Evolutionary conservation across 2,113 vertebrate species (phyloP), one percentile per base, ranked within the genome.

Genomic region (Sterrhoptilus dennistouni): DNA sequence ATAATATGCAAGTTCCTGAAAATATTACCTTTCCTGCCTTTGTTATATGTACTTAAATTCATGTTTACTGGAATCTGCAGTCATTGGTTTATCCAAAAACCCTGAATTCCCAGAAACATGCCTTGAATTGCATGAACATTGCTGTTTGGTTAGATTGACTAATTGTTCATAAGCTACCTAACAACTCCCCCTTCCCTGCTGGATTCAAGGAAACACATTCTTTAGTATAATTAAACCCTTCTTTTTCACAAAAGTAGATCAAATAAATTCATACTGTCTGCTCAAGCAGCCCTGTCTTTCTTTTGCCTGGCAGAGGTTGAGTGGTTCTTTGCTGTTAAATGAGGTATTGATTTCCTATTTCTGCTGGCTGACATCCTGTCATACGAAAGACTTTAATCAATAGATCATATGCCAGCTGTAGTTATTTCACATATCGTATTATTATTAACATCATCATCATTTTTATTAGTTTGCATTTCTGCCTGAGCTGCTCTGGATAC

Each of bases 311-410:
- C 68, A 71, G 74, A 93, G 85, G 56, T 52, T 93, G 92, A 90
- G 86, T 92, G 0, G 3, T 77, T 93, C 85, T 96, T 80, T 83
- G 76, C 92, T 93, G 64, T 93, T 95, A 96, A 94, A 97, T 96
- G 88, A 96, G 85, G 64, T 95, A 97, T 97, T 95, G 95, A 97
- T 97, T 97, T 96, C 88, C 90, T 93, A 81, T 95, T 96, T 90
- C 85, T 94, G 71, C 64, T 88, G 92, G 75, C 83, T 96, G 93
- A 90, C 95, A 88, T 90, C 64, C 79, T 94, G 95, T 96, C 95
- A 90, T 92, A 88, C 19, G 49, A 83, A 96, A 85, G 93, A 40
- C 82, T 97, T 96, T 90, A 83, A 95, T 96, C 96, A 95, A 96
- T 96, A 96, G 80, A 92, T 96, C 93, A 68, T 89, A 63, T 95